Evolutionary conservation across 1,140 invertebrate genomes (phyloP), one percentile per base, ranked within the genome.

Genomic region (Phocides pigmalion): DNA sequence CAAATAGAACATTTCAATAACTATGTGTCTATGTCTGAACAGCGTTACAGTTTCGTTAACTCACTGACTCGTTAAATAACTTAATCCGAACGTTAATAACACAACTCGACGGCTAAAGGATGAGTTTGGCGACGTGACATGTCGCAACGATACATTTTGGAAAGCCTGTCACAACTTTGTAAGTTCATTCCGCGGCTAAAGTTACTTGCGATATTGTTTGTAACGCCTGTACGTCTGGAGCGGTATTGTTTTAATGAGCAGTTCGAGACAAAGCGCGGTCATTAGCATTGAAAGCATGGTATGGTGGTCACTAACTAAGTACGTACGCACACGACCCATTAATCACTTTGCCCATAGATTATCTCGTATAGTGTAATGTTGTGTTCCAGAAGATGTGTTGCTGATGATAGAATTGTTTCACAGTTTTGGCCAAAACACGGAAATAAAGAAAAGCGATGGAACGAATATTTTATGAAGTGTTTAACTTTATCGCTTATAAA

Each of bases 1-100:
- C 14, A 14, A 12, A 14, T 14, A 2, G 2, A 1, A 39, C n/a
- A 6, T 20, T 41, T 61, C 15, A 6, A 20, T 22, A 22, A 4
- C 4, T 9, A 22, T 2, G 20, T 5, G 20, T 22, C 20, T 22
- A 22, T 22, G 20, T 22, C 20, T 22, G 20, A 22, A 22, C 25
- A 28, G 25, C 25, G 25, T n/a, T 35, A 9, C 32, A 11, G n/a
- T 17, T 37, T 64, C n/a, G 9, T 39, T 22, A 56, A 56, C 32
- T 28, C 44, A 58, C 22, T 35, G 62, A 41, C 15, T 63, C 25
- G 62, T 35, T 54, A 12, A 63, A 63, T 54, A 54, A 63, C 49
- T 41, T 63, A 46, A 54, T 47, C 14, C 11, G 6, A 44, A 17
- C 41, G 41, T 19, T 44, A 44, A 8, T 44, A 20, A 44, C 41